Evolutionary conservation across 2,888 invertebrate genomes (phyloP), one percentile per base, ranked within the genome.

Genomic region (Protonemura montana): DNA sequence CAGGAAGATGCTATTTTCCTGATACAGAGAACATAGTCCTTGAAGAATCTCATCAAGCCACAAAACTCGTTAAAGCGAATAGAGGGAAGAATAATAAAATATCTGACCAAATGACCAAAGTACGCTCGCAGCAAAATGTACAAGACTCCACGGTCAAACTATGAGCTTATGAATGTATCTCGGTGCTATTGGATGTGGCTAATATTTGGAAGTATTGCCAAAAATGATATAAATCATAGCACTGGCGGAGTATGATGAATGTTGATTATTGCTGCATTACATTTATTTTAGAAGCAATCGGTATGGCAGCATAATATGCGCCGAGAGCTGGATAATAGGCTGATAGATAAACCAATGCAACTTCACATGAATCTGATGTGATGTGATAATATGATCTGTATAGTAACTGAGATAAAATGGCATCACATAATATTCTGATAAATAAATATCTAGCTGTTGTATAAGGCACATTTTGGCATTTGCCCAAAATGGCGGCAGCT

Each of bases 401-500:
- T 82, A 30, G 82, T 41, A 35, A 41, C 82, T 26, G 30, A 82
- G 42, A 41, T n/a, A 82, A 41, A 30, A 82, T 35, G 42, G 41
- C 82, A 25, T 82, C 21, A 5, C 59, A 59, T 59, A 28, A 29
- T 82, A 30, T 82, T 82, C 29, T 82, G 29, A 28, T n/a, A 82
- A 82, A 82, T 82, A 78, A 78, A 78, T 78, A 78, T 78, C 78
- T 78, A 78, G 27, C 78, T 25, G 78, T 59, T 59, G 59, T 59
- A 35, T 82, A 78, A 82, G 82, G 41, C 82, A 16, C 82, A 41
- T 41, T 59, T 82, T 82, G 82, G 82, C 82, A 30, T 26, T 41
- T 26, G 35, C 42, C 82, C 82, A 82, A 82, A 26, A 30, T 41
- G 26, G 82, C 82, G 82, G 84, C 86, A 86, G 86, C 85, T 86